Conservation (phyloP, 1,140 invertebrate species). For the Cydia amplana region DNA sequence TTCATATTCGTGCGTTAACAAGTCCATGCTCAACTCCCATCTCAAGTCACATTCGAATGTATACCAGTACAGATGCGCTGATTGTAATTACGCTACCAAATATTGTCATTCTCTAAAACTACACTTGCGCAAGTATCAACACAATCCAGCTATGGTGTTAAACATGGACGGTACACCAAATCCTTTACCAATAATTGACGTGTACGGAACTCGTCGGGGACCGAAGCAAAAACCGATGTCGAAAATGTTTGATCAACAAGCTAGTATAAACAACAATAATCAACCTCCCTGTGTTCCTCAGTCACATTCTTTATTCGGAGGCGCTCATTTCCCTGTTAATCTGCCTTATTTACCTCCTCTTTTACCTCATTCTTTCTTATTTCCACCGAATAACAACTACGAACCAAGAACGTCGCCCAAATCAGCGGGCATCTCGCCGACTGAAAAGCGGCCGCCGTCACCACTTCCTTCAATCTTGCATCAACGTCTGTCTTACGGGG, state of each 20-base stretch:
- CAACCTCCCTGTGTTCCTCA: slow-evolving; percentile 55
- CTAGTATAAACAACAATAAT: slow-evolving; percentile 46
- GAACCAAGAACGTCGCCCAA: slow-evolving; percentile 60
- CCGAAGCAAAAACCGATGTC: slow-evolving; percentile 84
- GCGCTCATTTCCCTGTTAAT: slow-evolving; percentile 67
- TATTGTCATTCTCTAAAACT: slow-evolving; percentile 98
- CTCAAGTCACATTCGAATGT: slow-evolving; percentile 98
- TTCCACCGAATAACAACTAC: slow-evolving; percentile 75
- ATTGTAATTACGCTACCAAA: slow-evolving; percentile 98
- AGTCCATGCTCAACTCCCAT: slow-evolving; percentile 99
- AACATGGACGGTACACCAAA: slow-evolving; percentile 94
- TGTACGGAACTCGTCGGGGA: slow-evolving; percentile 92
- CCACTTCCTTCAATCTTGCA: slow-evolving; percentile 65
- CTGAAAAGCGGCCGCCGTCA: slow-evolving; percentile 49
- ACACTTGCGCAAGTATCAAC: slow-evolving; percentile 95
- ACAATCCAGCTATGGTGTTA: slow-evolving; percentile 91
- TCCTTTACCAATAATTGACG: slow-evolving; percentile 92
- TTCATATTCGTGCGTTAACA: slow-evolving; percentile 97
- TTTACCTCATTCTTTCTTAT: slow-evolving; percentile 71
- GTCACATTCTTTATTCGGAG: slow-evolving; percentile 67
- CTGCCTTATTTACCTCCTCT: slow-evolving; percentile 71
- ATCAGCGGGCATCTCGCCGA: slow-evolving; percentile 38
- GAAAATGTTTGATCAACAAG: slow-evolving; percentile 64
- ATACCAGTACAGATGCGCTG: slow-evolving; percentile 96
- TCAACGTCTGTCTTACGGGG: slow-evolving; percentile 60